A percentile compares a stretch with the other conserved stretches of the same genome.
Conservation (phyloP, 2,113 vertebrate species). For the Anoplopoma fimbria region DNA sequence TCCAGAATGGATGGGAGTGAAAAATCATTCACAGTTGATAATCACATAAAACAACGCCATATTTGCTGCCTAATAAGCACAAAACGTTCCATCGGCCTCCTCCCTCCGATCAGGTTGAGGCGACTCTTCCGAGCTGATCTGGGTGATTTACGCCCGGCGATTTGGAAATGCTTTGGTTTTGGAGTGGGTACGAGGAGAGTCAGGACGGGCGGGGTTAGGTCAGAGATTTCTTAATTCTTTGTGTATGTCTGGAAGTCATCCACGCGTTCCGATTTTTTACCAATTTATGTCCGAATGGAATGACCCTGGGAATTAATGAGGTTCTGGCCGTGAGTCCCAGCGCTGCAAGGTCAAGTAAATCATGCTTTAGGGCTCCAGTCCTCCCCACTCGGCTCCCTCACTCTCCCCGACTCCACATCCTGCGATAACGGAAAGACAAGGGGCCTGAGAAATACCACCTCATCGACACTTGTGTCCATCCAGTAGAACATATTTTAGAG, state of each 20-base stretch:
- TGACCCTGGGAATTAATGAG: constrained; percentile 99
- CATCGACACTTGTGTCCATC: constrained; percentile 93
- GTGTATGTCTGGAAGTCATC: constrained; percentile 96
- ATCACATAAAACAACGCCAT: constrained; percentile 92
- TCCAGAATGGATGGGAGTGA: constrained; percentile 81
- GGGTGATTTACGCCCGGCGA: constrained; percentile 91
- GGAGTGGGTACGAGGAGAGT: constrained; percentile 73
- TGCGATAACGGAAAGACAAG: constrained; percentile 89
- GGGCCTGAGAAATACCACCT: constrained; percentile 94
- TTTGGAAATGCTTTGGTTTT: constrained; percentile 90
- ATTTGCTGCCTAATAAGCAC: constrained; percentile 97
- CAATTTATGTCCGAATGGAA: constrained; percentile 95
- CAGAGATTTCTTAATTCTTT: constrained; percentile 96
- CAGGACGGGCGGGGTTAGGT: constrained; percentile 74
- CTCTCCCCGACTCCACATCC: constrained; percentile 88
- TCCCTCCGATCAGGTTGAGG: constrained; percentile 91
- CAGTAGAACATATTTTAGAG: constrained; percentile 90
- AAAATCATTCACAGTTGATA: constrained; percentile 88
- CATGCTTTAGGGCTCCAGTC: constrained; percentile 89
- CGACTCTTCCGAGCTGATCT: constrained; percentile 88
- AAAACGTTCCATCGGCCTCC: constrained; percentile 93
- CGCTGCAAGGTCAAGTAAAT: constrained; percentile 96
- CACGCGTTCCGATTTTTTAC: constrained; percentile 90
- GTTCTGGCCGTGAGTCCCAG: constrained; percentile 91
- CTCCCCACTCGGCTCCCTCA: constrained; percentile 79